phyloP scores from a whole-genome alignment of 2,113 vertebrate genomes.

The Passer montanus region DNA sequence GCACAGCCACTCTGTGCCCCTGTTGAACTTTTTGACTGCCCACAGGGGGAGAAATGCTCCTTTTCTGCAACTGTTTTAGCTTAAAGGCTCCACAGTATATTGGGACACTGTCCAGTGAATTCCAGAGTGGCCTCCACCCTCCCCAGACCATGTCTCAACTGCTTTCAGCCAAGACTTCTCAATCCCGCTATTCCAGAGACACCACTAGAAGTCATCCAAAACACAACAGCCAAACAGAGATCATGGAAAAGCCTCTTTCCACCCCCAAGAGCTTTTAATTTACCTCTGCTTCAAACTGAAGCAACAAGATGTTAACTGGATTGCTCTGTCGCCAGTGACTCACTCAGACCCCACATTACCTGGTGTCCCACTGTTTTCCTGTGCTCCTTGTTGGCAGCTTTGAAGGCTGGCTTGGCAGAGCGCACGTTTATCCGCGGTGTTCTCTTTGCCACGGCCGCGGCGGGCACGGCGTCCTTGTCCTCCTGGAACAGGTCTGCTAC shows the following conservation, averaged over 20 bases:
- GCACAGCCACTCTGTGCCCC: neutral
- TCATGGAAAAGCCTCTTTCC: neutral
- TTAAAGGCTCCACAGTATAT: rapidly evolving
- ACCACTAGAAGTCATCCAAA: neutral
- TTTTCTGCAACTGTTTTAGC: neutral
- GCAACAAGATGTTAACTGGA: neutral
- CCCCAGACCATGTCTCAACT: neutral
- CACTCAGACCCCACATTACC: slow-evolving; percentile 60
- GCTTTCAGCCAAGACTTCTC: neutral
- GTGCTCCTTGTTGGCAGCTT: slow-evolving; percentile 89
- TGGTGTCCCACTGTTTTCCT: slow-evolving; percentile 92
- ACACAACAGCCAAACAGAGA: rapidly evolving
- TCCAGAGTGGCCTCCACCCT: neutral
- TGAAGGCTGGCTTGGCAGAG: slow-evolving; percentile 74
- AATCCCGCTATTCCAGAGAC: neutral
- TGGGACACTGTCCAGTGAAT: neutral
- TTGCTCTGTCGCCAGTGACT: rapidly evolving
- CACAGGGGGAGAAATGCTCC: rapidly evolving
- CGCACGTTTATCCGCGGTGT: slow-evolving; percentile 79
- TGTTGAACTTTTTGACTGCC: neutral
- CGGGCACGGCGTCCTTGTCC: slow-evolving; percentile 62
- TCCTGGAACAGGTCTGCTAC: slow-evolving; percentile 90
- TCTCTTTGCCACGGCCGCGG: slow-evolving; percentile 10
- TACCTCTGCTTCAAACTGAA: neutral
- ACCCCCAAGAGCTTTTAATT: neutral